Conservation (phyloP, 2,888 invertebrate species). For the Hydriomena furcata region DNA sequence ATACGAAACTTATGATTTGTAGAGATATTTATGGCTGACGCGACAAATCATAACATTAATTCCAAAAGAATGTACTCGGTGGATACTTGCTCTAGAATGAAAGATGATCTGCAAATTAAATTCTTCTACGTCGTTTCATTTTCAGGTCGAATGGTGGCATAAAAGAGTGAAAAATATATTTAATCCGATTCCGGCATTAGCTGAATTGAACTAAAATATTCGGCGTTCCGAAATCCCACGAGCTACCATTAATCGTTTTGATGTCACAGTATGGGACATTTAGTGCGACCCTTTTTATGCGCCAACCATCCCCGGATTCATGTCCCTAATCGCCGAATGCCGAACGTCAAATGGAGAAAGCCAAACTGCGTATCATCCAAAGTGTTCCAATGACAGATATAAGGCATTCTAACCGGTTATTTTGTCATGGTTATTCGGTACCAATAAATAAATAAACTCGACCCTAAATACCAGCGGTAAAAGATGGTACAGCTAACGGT, state of each 20-base stretch:
- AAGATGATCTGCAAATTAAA: conserved; percentile 19
- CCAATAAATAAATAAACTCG: conserved; percentile 14
- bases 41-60: neutral
- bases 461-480: conserved; percentile 2
- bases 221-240: conserved; percentile 63
- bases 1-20: no score
- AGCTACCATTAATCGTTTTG: conserved; percentile 79
- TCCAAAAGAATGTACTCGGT: neutral
- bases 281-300: conserved; percentile 81
- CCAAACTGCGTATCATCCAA: conserved; percentile 23
- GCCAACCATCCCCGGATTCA: conserved; percentile 61
- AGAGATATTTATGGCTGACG: neutral
- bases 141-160: conserved; percentile 41
- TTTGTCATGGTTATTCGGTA: conserved; percentile 15
- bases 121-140: conserved; percentile 27
- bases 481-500: neutral
- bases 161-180: conserved; percentile 54
- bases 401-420: conserved; percentile 13
- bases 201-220: conserved; percentile 74
- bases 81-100: neutral
- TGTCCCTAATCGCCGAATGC: conserved; percentile 68
- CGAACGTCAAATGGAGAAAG: conserved; percentile 58
- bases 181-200: conserved; percentile 64
- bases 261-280: conserved; percentile 82
- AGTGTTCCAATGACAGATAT: conserved; percentile 25